Conservation (phyloP, 1,140 invertebrate species). For the Helicoverpa zea region DNA sequence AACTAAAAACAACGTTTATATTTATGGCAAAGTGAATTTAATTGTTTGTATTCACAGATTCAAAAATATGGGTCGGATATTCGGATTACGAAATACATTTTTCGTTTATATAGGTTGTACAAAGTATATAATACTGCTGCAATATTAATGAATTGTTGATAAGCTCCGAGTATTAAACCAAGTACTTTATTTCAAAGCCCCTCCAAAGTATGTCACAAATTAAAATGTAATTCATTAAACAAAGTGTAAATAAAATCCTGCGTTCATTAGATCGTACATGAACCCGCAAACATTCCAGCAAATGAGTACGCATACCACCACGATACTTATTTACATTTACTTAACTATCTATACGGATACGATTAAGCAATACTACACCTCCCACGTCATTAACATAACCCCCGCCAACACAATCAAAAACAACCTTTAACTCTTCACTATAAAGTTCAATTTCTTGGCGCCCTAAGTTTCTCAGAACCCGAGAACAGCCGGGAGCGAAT, state of each 20-base stretch:
- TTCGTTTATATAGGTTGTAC: too few species aligned
- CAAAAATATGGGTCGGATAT: too few species aligned
- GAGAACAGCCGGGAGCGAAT: conserved; percentile 66
- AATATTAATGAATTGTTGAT: too few species aligned
- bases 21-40: too few species aligned
- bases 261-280: neutral
- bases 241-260: neutral
- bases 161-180: too few species aligned
- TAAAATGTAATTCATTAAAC: neutral
- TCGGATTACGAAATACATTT: too few species aligned
- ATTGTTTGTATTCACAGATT: too few species aligned
- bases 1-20: too few species aligned
- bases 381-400: conserved; percentile 23
- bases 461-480: conserved; percentile 52
- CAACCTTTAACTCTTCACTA: neutral
- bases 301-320: conserved; percentile 18
- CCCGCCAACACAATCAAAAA: neutral
- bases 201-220: too few species aligned
- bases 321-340: conserved; percentile 10
- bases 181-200: too few species aligned
- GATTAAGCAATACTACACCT: conserved; percentile 25
- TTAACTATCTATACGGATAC: conserved; percentile 18
- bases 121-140: too few species aligned
- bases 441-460: conserved; percentile 33
- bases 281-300: neutral